These are phyloP conservation scores for Asteroscopus sphinx DNA, from an alignment of 2,888 invertebrate genomes.

Conservation along the genomic window DNA sequence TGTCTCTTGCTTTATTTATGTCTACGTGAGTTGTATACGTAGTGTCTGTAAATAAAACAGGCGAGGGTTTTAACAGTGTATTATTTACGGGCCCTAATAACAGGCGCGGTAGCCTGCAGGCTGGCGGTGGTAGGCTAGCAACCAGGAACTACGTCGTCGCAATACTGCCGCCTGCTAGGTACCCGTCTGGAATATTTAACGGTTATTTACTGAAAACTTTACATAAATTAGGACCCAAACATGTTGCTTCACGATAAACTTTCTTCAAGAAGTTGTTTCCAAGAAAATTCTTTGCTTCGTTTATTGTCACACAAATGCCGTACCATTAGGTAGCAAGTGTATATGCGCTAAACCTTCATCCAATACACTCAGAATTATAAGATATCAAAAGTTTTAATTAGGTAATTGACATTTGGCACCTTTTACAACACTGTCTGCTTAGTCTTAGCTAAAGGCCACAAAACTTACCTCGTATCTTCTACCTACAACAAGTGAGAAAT, in stretches of 20 bases:
- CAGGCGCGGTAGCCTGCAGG: conserved; percentile 60
- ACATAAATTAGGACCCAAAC: conserved; percentile 61
- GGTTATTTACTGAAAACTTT: conserved; percentile 69
- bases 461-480: too few relatives aligned
- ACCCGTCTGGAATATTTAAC: conserved; percentile 82
- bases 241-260: conserved; percentile 34
- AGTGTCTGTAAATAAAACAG: conserved; percentile 82
- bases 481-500: not conserved
- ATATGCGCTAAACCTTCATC: too few relatives aligned
- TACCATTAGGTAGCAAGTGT: conserved; percentile 1
- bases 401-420: too few relatives aligned
- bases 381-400: too few relatives aligned
- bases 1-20: conserved; percentile 66
- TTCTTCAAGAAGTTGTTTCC: conserved; percentile 26
- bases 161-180: conserved; percentile 64
- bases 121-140: conserved; percentile 49
- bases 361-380: too few relatives aligned
- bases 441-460: too few relatives aligned
- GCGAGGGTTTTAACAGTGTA: conserved; percentile 81
- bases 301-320: not conserved
- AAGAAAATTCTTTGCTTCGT: conserved; percentile 5
- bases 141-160: conserved; percentile 57
- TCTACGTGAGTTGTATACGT: conserved; percentile 72
- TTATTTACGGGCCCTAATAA: conserved; percentile 87
- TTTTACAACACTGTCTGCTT: too few relatives aligned